These are phyloP conservation scores for Listronotus oregonensis DNA, from an alignment of 1,140 invertebrate genomes.

Conservation along the genomic window DNA sequence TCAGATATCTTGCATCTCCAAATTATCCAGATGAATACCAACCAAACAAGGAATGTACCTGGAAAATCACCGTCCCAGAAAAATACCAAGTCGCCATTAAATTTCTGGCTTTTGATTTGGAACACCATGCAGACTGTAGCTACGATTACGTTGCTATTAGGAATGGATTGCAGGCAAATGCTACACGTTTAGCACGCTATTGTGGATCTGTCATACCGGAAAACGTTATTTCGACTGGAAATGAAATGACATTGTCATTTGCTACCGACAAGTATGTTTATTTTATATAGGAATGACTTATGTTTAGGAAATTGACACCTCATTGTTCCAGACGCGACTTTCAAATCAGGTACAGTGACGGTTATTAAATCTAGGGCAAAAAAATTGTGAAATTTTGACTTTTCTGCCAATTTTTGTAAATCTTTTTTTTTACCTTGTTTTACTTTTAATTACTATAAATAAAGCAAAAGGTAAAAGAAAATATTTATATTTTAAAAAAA, in stretches of 20 bases:
- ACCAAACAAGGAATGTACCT: slow-evolving; percentile 93
- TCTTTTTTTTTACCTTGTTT: no score
- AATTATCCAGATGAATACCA: slow-evolving; percentile 97
- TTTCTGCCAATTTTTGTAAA: no score
- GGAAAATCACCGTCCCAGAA: slow-evolving; percentile 89
- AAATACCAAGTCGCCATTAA: slow-evolving; percentile 81
- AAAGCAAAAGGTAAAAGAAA: no score
- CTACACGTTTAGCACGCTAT: slow-evolving; percentile 84
- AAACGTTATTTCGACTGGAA: slow-evolving; percentile 82
- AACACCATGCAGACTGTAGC: slow-evolving; percentile 96
- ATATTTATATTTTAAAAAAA: no score
- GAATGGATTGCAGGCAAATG: slow-evolving; percentile 76
- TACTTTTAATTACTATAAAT: no score
- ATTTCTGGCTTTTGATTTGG: slow-evolving; percentile 86
- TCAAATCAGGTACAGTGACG: no score
- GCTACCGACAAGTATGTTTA: slow-evolving; percentile 93
- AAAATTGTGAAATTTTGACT: no score
- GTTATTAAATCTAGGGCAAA: no score
- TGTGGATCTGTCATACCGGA: slow-evolving; percentile 95
- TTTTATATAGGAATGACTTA: no score
- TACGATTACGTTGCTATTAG: slow-evolving; percentile 94
- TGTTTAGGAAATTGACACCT: no score
- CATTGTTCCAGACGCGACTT: no score
- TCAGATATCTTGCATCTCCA: slow-evolving; percentile 88
- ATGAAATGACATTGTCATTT: slow-evolving; percentile 92